phyloP scores from a whole-genome alignment of 1,140 invertebrate species.

The Halesus radiatus region DNA sequence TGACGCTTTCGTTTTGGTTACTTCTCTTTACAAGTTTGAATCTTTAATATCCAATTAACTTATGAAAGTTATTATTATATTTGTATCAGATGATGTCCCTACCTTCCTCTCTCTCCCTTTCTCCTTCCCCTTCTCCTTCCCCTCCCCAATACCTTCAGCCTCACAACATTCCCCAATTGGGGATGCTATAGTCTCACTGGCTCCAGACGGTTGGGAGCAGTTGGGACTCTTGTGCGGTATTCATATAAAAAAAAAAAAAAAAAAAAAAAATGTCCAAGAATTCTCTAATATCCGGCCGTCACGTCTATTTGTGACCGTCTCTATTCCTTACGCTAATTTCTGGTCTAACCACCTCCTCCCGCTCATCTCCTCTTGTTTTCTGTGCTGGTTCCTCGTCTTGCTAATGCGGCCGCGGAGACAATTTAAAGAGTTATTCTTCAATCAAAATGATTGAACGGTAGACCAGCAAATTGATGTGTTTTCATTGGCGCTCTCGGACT shows the following conservation, averaged over 20 bases:
- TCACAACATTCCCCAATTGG: no score
- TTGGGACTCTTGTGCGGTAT: no score
- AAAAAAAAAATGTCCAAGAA: no score
- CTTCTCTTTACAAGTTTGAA: neutral
- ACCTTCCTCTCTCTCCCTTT: no score
- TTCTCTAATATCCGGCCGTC: neutral
- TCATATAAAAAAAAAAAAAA: no score
- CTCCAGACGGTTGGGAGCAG: no score
- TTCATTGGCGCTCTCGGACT: constrained; percentile 43
- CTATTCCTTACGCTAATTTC: neutral
- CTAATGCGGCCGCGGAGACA: neutral
- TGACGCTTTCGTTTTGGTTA: no score
- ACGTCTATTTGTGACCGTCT: neutral
- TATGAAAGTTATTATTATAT: neutral
- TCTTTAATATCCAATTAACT: neutral
- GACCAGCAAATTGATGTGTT: constrained; percentile 49
- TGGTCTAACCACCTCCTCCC: neutral
- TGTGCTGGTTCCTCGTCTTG: no score
- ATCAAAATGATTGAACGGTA: constrained; percentile 49
- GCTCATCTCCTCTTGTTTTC: neutral
- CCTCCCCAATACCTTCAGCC: no score
- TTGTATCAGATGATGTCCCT: neutral
- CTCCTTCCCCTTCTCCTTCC: no score
- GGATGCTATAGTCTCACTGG: no score
- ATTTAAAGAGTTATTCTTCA: constrained; percentile 23